Conservation (phyloP, 1,140 invertebrate species). For the Philopotamus ludificatus region DNA sequence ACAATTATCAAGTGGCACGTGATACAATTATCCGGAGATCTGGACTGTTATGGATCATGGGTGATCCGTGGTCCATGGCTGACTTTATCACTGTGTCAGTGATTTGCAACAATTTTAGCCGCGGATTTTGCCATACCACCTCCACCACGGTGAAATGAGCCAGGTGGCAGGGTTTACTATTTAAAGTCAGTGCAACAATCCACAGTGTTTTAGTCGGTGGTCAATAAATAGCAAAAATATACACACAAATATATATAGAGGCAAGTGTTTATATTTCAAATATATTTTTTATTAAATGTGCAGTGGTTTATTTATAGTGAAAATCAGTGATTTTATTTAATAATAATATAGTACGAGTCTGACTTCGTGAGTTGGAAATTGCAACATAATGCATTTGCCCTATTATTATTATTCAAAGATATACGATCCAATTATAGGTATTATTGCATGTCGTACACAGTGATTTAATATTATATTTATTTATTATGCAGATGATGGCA, state of each 20-base stretch:
- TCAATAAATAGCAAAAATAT: constrained; percentile 1
- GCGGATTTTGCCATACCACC: constrained; percentile 8
- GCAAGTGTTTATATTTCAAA: constrained; percentile 4
- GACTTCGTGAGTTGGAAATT: neutral
- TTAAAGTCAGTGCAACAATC: neutral
- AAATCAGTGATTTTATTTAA: neutral
- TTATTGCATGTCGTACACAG: neutral
- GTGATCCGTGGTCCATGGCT: too few species aligned
- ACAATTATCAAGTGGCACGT: too few species aligned
- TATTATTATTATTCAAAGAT: neutral
- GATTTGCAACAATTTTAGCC: neutral
- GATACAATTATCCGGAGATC: too few species aligned
- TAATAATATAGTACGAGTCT: too few species aligned
- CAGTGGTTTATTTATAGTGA: too few species aligned
- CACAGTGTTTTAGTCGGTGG: constrained; percentile 4
- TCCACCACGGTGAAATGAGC: neutral
- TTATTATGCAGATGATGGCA: neutral
- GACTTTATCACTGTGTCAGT: too few species aligned
- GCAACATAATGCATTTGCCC: neutral
- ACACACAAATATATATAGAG: neutral
- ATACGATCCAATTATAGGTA: neutral
- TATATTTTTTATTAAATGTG: constrained; percentile 2
- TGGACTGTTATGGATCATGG: too few species aligned
- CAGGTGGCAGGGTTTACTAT: constrained; percentile 13
- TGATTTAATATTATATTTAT: neutral